Evolutionary conservation across 2,888 invertebrate species (phyloP).

Genomic region (Clepsis dumicolana): DNA sequence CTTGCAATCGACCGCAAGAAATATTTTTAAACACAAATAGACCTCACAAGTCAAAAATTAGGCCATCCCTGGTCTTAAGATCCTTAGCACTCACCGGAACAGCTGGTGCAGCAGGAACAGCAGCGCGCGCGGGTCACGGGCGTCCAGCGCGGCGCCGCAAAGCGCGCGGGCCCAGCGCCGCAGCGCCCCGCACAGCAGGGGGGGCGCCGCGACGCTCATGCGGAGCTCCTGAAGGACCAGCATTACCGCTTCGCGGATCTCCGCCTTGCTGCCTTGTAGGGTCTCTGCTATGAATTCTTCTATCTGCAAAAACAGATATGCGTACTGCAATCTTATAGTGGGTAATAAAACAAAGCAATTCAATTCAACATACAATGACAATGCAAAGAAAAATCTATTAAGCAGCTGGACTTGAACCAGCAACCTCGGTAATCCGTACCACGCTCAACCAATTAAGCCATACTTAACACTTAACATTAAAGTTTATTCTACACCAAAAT

Average conservation of each 20-base stretch:
- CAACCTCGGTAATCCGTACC: too few species aligned
- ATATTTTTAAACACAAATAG: too few species aligned
- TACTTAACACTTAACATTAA: too few species aligned
- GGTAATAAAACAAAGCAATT: too few species aligned
- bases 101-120: conserved; percentile 73
- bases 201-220: conserved; percentile 63
- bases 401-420: too few species aligned
- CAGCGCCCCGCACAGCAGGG: conserved; percentile 57
- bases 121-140: conserved; percentile 65
- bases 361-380: too few species aligned
- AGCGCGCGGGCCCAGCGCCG: conserved; percentile 74
- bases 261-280: conserved; percentile 57
- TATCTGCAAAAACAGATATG: conserved; percentile 59
- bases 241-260: conserved; percentile 69
- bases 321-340: too few species aligned
- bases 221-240: conserved; percentile 67
- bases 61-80: background rate
- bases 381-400: too few species aligned
- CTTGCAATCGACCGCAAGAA: too few species aligned
- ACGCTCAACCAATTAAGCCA: too few species aligned
- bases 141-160: conserved; percentile 61
- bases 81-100: conserved; percentile 60
- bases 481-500: too few species aligned
- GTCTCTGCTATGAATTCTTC: conserved; percentile 72
- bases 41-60: too few species aligned